phyloP scores from a whole-genome alignment of 2,113 vertebrate species.

The Girardinichthys multiradiatus region DNA sequence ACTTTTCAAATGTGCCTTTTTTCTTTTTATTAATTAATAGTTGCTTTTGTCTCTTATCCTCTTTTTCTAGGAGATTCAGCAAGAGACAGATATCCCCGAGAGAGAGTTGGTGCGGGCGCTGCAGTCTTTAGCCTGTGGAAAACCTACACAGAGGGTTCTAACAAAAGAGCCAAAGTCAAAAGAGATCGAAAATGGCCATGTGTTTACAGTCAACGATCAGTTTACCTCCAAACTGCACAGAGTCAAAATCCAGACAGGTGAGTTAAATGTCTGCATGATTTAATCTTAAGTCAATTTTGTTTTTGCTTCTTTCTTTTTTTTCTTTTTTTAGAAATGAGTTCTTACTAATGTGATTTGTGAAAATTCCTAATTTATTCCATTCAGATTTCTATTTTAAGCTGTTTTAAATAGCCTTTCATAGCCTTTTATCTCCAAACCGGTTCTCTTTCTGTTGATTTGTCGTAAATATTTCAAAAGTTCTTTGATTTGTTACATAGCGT shows the following conservation, averaged over 20 bases:
- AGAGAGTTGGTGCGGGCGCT: slow-evolving; percentile 93
- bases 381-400: neutral
- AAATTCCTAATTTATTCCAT: too few species aligned
- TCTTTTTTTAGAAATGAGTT: neutral
- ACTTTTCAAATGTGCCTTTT: neutral
- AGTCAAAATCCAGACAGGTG: slow-evolving; percentile 99
- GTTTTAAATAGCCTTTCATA: neutral
- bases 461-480: neutral
- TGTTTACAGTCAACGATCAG: slow-evolving; percentile 98
- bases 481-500: neutral
- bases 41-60: neutral
- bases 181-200: slow-evolving; percentile 96
- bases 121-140: slow-evolving; percentile 96
- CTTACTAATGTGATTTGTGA: neutral
- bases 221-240: slow-evolving; percentile 98
- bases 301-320: neutral
- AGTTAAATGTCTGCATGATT: slow-evolving; percentile 14
- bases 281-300: neutral
- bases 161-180: slow-evolving; percentile 98
- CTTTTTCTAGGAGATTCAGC: slow-evolving; percentile 90
- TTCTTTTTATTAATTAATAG: neutral
- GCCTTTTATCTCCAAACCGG: neutral
- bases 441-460: neutral
- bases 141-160: slow-evolving; percentile 94
- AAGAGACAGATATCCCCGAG: slow-evolving; percentile 97